A percentile compares a stretch with the other conserved stretches of the same genome.
phyloP scores from a whole-genome alignment of 2,113 vertebrate genomes.

The Neotoma lepida region DNA sequence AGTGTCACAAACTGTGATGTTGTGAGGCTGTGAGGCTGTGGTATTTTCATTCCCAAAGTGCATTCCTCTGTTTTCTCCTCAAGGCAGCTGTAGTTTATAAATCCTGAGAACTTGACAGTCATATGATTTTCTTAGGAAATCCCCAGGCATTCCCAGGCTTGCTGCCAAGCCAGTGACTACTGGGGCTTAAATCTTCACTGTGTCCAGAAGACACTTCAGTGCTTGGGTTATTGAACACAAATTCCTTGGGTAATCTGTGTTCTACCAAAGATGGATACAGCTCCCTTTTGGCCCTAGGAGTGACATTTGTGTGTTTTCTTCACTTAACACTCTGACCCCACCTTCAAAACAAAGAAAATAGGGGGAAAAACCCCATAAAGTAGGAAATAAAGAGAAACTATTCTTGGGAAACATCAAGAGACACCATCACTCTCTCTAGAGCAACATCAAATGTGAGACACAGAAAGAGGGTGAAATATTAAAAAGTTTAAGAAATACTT shows the following conservation, averaged over 20 bases:
- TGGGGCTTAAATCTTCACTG: conserved; percentile 90
- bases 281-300: conserved; percentile 93
- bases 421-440: background rate
- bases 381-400: background rate
- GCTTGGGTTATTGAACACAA: conserved; percentile 93
- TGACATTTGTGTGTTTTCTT: conserved; percentile 89
- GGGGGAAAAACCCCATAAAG: background rate
- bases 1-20: background rate
- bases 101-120: conserved; percentile 58
- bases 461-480: background rate
- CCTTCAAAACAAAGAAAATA: conserved; percentile 84
- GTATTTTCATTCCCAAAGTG: background rate
- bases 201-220: conserved; percentile 93
- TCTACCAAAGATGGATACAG: conserved; percentile 89
- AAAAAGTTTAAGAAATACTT: background rate
- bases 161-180: conserved; percentile 66
- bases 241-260: conserved; percentile 91
- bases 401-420: background rate
- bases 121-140: conserved; percentile 64
- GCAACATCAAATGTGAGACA: background rate
- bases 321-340: conserved; percentile 90
- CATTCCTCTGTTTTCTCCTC: conserved; percentile 66
- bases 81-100: conserved; percentile 48
- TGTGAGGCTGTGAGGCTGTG: background rate
- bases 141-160: conserved; percentile 52